A percentile compares a stretch with the other conserved stretches of the same genome.
Evolutionary conservation across 2,797 vertebrate species (phyloP).

Genomic region (Pseudopleuronectes americanus): DNA sequence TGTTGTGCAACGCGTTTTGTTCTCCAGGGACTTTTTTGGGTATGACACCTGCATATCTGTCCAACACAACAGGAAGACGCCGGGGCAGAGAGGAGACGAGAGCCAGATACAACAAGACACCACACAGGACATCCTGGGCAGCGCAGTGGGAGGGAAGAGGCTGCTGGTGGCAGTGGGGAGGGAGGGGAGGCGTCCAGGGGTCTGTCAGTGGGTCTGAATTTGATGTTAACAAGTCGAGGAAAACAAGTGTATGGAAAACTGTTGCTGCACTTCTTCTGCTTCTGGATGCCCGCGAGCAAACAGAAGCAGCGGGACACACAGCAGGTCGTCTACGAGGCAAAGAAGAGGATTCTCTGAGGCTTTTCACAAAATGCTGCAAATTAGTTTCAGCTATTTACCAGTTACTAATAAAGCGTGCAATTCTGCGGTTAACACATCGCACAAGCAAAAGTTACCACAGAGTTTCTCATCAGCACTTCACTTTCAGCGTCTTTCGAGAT

Average conservation of each 20-base stretch:
- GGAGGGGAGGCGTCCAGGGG: conserved; percentile 15
- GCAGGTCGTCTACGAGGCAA: conserved; percentile 34
- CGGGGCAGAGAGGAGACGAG: conserved; percentile 44
- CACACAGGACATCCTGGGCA: conserved; percentile 81
- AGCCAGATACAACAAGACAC: conserved; percentile 56
- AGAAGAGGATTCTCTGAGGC: conserved; percentile 1
- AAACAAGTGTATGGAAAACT: conserved; percentile 10
- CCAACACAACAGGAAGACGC: conserved; percentile 73
- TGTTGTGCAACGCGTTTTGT: conserved; percentile 12
- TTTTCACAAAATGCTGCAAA: conserved; percentile 6
- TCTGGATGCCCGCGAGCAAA: conserved; percentile 39
- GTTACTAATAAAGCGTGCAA: conserved; percentile 2
- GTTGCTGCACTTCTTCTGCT: conserved; percentile 3
- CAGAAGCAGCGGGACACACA: conserved; percentile 47
- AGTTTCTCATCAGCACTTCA: conserved; percentile 38
- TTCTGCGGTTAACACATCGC: conserved; percentile 32
- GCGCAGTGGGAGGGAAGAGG: conserved; percentile 39
- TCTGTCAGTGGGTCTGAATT: conserved; percentile 52
- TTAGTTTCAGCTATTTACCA: conserved; percentile 16
- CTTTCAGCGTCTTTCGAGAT: conserved; percentile 16
- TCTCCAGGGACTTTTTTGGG: conserved; percentile 20
- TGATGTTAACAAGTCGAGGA: conserved; percentile 36
- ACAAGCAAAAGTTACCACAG: conserved; percentile 10
- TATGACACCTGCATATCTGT: conserved; percentile 49
- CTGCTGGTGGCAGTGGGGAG: conserved; percentile 11